These are phyloP conservation scores for Lasioglossum baleicum DNA, from an alignment of 1,140 invertebrate genomes.

Conservation along the genomic window DNA sequence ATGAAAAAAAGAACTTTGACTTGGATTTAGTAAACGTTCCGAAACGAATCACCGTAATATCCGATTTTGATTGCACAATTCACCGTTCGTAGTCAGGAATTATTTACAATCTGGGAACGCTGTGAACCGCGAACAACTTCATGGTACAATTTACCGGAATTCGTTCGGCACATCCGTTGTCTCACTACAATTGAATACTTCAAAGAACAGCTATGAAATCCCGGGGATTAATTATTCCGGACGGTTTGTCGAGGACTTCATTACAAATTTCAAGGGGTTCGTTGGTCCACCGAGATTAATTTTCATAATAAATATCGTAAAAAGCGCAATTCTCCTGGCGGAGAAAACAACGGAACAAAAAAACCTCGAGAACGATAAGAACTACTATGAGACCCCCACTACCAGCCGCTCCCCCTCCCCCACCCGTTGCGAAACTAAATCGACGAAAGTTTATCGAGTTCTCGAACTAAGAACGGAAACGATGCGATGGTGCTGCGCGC, in stretches of 20 bases:
- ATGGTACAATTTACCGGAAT: no score
- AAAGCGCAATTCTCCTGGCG: background rate
- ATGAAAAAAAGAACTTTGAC: no score
- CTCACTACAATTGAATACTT: background rate
- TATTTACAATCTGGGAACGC: no score
- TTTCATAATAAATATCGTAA: background rate
- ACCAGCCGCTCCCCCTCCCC: no score
- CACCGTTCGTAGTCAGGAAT: no score
- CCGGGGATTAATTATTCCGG: background rate
- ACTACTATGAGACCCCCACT: background rate
- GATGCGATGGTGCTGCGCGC: background rate
- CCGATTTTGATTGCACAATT: no score
- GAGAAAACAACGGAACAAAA: slow-evolving; percentile 1
- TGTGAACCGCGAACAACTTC: no score
- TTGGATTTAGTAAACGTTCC: no score
- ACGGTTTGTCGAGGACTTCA: background rate
- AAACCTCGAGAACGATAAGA: slow-evolving; percentile 11
- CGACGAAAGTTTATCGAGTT: slow-evolving; percentile 21
- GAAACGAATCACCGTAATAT: no score
- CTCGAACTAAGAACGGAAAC: slow-evolving; percentile 10
- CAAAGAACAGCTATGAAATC: background rate
- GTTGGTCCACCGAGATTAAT: background rate
- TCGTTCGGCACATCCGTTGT: no score
- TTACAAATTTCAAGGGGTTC: background rate
- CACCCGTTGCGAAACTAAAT: slow-evolving; percentile 15